Evolutionary conservation across 2,797 vertebrate genomes (phyloP), one percentile per base, ranked within the genome.

Genomic region (Lagorchestes hirsutus): DNA sequence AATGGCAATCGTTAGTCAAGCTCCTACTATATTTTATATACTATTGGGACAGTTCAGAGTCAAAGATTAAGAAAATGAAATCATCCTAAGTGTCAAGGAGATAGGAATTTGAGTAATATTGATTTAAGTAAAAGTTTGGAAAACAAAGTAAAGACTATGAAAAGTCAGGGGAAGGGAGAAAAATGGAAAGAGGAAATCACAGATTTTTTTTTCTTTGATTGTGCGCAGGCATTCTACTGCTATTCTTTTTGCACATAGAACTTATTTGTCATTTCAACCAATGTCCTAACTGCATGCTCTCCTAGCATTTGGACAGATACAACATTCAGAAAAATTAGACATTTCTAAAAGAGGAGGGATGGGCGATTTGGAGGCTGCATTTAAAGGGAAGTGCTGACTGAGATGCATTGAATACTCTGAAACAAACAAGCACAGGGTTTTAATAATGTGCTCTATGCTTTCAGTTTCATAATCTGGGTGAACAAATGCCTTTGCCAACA

Each of bases 381-480:
- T 91, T 54, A 91, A 91, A 91, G 29, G 55, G 90, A 91, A 91
- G 29, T 54, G 54, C 54, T 91, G 90, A 91, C 90, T 91, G 50
- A 55, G 90, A 91, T 91, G 13, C 18, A 91, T 91, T n/a, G 54
- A 55, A 34, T 91, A 31, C 52, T 91, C 16, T 31, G 90, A 91
- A 91, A 55, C 31, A 91, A 91, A 91, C 54, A 55, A 54, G 50
- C 90, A 31, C 13, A 34, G 54, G 34, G 54, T 55, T 91, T 87
- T 87, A 87, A 87, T 28, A 87, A 87, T 87, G 74, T 55, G 52
- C 31, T 34, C 90, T 91, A 34, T 34, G 29, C 54, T 91, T 54
- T 91, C 24, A 6, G 12, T 55, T 91, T 22, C 13, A 55, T 91
- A 54, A 91, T 91, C 90, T 55, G 90, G 54, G 54, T 91, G 52